Conservation (phyloP, 1,140 invertebrate species). For the Dendroctonus ponderosae region DNA sequence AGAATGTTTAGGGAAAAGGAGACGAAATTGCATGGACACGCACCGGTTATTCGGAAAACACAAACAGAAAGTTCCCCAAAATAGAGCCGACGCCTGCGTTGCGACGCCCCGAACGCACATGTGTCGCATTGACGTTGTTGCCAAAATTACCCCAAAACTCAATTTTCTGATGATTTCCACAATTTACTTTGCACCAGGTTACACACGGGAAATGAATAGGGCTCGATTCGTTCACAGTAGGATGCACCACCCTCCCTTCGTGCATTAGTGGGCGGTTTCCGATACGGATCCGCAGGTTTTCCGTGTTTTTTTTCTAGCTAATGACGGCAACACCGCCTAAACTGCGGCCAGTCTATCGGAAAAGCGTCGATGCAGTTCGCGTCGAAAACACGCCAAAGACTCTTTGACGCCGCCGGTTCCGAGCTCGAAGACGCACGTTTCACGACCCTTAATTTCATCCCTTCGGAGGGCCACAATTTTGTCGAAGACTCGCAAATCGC, state of each 20-base stretch:
- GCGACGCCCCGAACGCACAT: conserved; percentile 21
- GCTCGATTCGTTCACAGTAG: too few relatives aligned
- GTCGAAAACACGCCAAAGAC: conserved; percentile 17
- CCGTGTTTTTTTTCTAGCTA: neutral
- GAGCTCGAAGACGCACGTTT: conserved; percentile 12
- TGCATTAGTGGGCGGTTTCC: too few relatives aligned
- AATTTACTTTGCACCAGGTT: too few relatives aligned
- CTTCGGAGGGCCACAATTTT: neutral
- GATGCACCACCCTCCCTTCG: too few relatives aligned
- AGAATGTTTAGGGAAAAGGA: too few relatives aligned
- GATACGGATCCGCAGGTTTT: too few relatives aligned
- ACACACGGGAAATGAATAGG: too few relatives aligned
- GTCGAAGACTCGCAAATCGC: too few relatives aligned
- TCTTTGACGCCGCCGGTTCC: conserved; percentile 14
- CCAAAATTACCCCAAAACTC: too few relatives aligned
- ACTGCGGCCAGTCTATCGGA: conserved; percentile 21
- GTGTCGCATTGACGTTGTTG: neutral
- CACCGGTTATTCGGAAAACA: too few relatives aligned
- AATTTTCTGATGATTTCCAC: too few relatives aligned
- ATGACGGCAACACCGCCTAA: conserved; percentile 21
- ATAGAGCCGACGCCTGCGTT: conserved; percentile 25
- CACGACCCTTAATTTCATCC: neutral
- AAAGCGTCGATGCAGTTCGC: conserved; percentile 27
- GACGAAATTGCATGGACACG: too few relatives aligned
- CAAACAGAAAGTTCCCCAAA: conserved; percentile 16